These are phyloP conservation scores for Autographa pulchrina DNA, from an alignment of 2,888 invertebrate genomes.

Conservation along the genomic window DNA sequence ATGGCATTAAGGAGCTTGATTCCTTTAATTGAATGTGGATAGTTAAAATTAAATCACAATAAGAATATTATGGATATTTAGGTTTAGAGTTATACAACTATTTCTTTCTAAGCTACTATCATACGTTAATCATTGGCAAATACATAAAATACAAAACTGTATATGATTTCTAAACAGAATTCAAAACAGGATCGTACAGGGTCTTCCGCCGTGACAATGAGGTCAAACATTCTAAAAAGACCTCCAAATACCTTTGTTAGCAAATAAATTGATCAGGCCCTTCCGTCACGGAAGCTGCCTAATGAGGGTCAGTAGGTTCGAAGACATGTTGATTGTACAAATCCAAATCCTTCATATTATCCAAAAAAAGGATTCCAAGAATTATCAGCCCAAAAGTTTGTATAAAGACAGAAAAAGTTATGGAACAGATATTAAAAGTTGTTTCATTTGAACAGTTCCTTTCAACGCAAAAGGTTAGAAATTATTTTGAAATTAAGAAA, in stretches of 20 bases:
- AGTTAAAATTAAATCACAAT: no score
- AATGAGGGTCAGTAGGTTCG: slow-evolving; percentile 56
- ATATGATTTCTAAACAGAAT: background rate
- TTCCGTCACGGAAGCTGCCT: slow-evolving; percentile 52
- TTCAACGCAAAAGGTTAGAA: background rate
- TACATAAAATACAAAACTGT: background rate
- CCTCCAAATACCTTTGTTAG: slow-evolving; percentile 48
- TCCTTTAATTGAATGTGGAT: background rate
- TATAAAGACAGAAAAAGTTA: background rate
- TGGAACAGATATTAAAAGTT: background rate
- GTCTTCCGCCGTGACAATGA: slow-evolving; percentile 33
- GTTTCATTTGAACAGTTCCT: background rate
- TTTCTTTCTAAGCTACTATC: no score
- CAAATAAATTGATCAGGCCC: slow-evolving; percentile 36
- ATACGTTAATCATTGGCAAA: no score
- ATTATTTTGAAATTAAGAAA: background rate
- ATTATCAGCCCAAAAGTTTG: slow-evolving; percentile 10
- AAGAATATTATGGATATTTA: no score
- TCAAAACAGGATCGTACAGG: slow-evolving; percentile 8
- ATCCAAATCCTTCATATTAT: slow-evolving; percentile 28
- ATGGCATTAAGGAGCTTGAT: background rate
- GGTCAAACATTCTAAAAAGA: slow-evolving; percentile 39
- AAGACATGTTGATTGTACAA: slow-evolving; percentile 30
- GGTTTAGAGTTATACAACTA: no score
- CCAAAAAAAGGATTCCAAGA: slow-evolving; percentile 6